These are phyloP conservation scores for Percina caprodes DNA, from an alignment of 2,113 vertebrate species.

Conservation along the genomic window DNA sequence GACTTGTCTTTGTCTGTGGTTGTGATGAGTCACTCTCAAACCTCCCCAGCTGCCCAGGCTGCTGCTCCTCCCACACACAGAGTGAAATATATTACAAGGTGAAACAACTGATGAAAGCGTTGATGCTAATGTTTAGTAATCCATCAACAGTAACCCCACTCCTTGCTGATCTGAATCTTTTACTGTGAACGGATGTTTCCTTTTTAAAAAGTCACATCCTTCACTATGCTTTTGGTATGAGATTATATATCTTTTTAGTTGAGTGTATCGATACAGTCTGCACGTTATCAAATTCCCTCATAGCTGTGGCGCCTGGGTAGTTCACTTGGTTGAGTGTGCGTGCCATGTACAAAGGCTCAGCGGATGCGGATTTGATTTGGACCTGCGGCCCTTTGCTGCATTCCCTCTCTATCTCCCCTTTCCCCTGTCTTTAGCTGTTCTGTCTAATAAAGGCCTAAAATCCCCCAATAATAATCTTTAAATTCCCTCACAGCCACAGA, in stretches of 20 bases:
- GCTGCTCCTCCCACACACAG: slow-evolving; percentile 31
- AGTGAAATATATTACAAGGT: neutral
- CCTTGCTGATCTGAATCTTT: neutral
- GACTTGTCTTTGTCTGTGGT: slow-evolving; percentile 30
- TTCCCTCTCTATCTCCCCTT: too few species aligned
- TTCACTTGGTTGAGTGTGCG: too few species aligned
- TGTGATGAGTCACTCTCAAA: slow-evolving; percentile 62
- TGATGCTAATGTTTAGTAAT: neutral
- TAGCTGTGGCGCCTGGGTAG: slow-evolving; percentile 76
- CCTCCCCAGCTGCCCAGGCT: slow-evolving; percentile 33
- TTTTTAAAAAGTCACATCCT: slow-evolving; percentile 3
- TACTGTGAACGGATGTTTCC: neutral
- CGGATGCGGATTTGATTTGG: too few species aligned
- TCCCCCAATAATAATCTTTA: too few species aligned
- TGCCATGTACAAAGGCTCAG: too few species aligned
- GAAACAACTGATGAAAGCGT: neutral
- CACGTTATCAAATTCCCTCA: slow-evolving; percentile 29
- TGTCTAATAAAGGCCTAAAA: too few species aligned
- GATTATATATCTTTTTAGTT: neutral
- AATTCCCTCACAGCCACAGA: slow-evolving; percentile 89
- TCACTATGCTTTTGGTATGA: neutral
- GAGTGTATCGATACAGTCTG: neutral
- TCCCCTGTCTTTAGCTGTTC: too few species aligned
- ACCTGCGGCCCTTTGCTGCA: too few species aligned
- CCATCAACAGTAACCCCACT: neutral